phyloP scores from a whole-genome alignment of 2,888 invertebrate species.

The Caenorhabditis macrosperma region DNA sequence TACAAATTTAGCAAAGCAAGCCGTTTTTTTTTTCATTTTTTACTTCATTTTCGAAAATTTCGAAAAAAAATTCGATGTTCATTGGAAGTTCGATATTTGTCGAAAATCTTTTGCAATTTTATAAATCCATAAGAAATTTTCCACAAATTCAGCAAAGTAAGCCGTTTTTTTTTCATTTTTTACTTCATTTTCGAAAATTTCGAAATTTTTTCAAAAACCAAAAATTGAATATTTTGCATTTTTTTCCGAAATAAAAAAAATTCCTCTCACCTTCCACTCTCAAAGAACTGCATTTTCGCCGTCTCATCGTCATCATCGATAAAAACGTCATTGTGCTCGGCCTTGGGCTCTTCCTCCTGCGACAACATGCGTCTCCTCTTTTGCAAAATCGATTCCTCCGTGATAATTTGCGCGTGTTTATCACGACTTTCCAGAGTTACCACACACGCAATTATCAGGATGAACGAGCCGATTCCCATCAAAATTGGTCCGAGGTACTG shows the following conservation, averaged over 20 bases:
- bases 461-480: conserved; percentile 98
- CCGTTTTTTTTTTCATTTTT: too few species aligned
- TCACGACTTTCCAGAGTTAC: conserved; percentile 98
- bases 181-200: too few species aligned
- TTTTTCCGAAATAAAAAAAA: conserved; percentile 6
- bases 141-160: too few species aligned
- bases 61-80: neutral
- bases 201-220: too few species aligned
- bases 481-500: conserved; percentile 94
- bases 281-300: conserved; percentile 29
- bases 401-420: conserved; percentile 85
- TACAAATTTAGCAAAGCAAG: too few species aligned
- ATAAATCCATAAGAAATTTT: too few species aligned
- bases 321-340: conserved; percentile 52
- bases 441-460: conserved; percentile 96
- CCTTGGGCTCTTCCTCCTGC: conserved; percentile 38
- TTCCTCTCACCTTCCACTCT: conserved; percentile 27
- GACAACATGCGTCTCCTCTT: conserved; percentile 41
- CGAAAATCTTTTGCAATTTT: too few species aligned
- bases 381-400: conserved; percentile 54
- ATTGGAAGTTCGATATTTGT: too few species aligned
- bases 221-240: neutral
- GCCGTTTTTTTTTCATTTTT: too few species aligned
- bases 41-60: neutral
- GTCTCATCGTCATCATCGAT: conserved; percentile 51